phyloP scores from a whole-genome alignment of 30 jellyfish, hydroid and myxozoan genomes.

The Aurelia sp. region DNA sequence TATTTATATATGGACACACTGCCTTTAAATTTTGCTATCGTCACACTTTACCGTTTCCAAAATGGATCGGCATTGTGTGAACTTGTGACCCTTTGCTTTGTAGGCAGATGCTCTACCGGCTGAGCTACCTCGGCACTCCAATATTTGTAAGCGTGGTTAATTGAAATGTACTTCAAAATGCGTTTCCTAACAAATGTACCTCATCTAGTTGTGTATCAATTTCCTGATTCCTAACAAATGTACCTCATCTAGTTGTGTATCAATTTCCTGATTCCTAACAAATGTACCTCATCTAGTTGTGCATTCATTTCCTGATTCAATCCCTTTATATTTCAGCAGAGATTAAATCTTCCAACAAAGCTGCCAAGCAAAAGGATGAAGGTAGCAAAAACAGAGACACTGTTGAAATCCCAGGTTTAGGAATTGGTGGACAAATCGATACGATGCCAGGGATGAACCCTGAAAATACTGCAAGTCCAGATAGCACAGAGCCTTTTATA shows the following conservation, averaged over 20 bases:
- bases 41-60: too few species aligned
- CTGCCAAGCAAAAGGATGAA: slow-evolving; percentile 33
- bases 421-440: slow-evolving; percentile 59
- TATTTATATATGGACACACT: too few species aligned
- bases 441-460: slow-evolving; percentile 60
- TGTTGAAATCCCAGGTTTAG: slow-evolving; percentile 70
- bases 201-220: not conserved
- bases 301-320: not conserved
- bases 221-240: not conserved
- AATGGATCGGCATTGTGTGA: too few species aligned
- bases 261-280: not conserved
- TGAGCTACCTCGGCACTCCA: too few species aligned
- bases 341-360: not conserved
- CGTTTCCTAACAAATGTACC: too few species aligned
- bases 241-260: not conserved
- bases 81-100: too few species aligned
- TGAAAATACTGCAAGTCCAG: slow-evolving; percentile 18
- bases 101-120: too few species aligned
- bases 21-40: too few species aligned
- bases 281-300: not conserved
- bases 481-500: slow-evolving; percentile 54
- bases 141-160: too few species aligned
- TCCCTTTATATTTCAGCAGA: not conserved
- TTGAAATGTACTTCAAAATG: too few species aligned
- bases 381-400: slow-evolving; percentile 48